Evolutionary conservation across 2,797 vertebrate genomes (phyloP).

Genomic region (Xiphorhynchus erythropygius): DNA sequence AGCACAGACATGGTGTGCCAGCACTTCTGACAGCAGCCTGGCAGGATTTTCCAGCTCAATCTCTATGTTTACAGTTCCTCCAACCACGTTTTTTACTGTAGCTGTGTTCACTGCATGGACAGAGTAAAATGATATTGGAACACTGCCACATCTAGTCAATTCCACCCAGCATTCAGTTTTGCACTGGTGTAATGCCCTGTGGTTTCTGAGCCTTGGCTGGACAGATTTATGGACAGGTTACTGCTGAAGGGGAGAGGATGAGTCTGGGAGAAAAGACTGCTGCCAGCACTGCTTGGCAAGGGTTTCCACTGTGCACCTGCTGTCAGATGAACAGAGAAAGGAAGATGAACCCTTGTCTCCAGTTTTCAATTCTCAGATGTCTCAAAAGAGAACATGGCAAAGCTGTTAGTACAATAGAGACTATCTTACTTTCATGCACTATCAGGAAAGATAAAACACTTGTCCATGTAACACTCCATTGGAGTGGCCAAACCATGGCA

Average conservation of each 20-base stretch:
- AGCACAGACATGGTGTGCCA: rapidly evolving
- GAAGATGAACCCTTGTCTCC: background rate
- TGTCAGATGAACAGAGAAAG: background rate
- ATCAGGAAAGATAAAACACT: background rate
- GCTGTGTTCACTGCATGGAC: background rate
- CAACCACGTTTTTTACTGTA: background rate
- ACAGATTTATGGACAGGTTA: background rate
- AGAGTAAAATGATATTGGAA: background rate
- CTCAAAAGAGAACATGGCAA: background rate
- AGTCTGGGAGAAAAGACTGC: background rate
- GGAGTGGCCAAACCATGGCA: background rate
- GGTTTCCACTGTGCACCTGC: background rate
- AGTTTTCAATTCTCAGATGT: background rate
- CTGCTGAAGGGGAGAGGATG: background rate
- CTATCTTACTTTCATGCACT: background rate
- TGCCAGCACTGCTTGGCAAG: background rate
- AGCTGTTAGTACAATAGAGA: background rate
- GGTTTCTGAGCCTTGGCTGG: background rate
- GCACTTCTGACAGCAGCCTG: background rate
- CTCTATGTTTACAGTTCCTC: background rate
- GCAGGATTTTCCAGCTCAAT: background rate
- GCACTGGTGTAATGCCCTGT: background rate
- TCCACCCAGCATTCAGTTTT: background rate
- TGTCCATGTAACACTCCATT: background rate
- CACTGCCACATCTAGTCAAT: background rate